These are phyloP conservation scores for Hylomyscus alleni DNA, from an alignment of 2,797 vertebrate genomes.

Conservation along the genomic window DNA sequence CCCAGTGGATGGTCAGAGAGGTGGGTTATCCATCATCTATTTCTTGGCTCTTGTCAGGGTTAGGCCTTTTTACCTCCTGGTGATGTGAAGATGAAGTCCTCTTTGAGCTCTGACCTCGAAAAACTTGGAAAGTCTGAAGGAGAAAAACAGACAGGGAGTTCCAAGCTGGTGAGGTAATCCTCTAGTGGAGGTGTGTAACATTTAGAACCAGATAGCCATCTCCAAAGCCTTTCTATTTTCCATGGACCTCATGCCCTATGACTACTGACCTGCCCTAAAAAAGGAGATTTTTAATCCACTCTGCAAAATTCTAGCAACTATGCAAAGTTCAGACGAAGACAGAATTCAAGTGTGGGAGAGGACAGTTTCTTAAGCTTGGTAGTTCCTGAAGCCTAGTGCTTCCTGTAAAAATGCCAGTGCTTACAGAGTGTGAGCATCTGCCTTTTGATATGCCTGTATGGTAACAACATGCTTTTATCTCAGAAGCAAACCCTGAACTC, in stretches of 20 bases:
- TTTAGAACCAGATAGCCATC: neutral
- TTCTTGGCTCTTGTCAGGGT: neutral
- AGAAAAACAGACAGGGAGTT: conserved; percentile 1
- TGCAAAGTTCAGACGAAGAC: conserved; percentile 40
- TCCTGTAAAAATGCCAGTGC: no score
- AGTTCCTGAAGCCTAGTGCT: no score
- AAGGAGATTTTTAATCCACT: conserved; percentile 30
- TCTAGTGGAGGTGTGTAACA: neutral
- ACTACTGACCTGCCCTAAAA: conserved; percentile 18
- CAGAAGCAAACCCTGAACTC: conserved; percentile 34
- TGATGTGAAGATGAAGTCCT: neutral
- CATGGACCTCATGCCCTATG: neutral
- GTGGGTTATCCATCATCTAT: neutral
- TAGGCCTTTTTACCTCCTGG: neutral
- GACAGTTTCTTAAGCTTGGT: neutral
- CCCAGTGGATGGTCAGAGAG: neutral
- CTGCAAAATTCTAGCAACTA: neutral
- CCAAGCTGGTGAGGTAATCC: neutral
- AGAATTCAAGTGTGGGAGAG: neutral
- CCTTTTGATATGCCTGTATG: neutral
- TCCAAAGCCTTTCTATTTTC: neutral
- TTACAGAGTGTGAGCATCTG: neutral
- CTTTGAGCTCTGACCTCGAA: conserved; percentile 57
- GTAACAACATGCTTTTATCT: conserved; percentile 36
- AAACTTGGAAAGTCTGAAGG: neutral